A percentile compares a stretch with the other conserved stretches of the same genome.
Conservation (phyloP, 2,113 vertebrate genomes). For the Atlantisia rogersi region DNA sequence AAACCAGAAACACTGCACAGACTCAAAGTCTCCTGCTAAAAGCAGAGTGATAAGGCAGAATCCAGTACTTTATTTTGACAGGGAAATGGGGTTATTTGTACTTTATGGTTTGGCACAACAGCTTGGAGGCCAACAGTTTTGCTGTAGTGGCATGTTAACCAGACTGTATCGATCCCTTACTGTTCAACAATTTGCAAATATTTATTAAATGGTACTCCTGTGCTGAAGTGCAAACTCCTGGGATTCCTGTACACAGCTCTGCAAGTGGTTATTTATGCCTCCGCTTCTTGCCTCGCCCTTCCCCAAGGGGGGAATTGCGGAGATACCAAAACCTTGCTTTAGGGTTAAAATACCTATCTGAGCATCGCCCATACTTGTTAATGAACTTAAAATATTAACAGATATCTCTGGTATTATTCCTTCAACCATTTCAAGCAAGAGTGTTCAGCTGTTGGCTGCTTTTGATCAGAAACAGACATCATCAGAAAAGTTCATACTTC, state of each 20-base stretch:
- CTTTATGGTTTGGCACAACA: neutral
- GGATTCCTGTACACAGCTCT: neutral
- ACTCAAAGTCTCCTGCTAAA: neutral
- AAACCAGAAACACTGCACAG: neutral
- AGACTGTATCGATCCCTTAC: neutral
- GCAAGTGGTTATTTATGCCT: neutral
- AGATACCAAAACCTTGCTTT: neutral
- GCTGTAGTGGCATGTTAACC: neutral
- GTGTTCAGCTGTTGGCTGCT: neutral
- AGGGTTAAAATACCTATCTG: slow-evolving; percentile 1
- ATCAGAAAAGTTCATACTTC: neutral
- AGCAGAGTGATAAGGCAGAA: neutral
- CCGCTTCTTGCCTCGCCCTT: neutral
- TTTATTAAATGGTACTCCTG: neutral
- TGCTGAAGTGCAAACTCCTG: neutral
- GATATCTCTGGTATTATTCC: neutral
- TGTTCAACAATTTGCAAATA: neutral
- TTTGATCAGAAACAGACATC: neutral
- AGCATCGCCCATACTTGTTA: neutral
- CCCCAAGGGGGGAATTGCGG: neutral
- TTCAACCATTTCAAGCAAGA: neutral
- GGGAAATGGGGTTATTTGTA: neutral
- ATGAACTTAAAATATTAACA: neutral
- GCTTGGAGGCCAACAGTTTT: neutral
- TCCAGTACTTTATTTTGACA: neutral